phyloP scores from a whole-genome alignment of 2,888 invertebrate species.

The Philereme vetulata region DNA sequence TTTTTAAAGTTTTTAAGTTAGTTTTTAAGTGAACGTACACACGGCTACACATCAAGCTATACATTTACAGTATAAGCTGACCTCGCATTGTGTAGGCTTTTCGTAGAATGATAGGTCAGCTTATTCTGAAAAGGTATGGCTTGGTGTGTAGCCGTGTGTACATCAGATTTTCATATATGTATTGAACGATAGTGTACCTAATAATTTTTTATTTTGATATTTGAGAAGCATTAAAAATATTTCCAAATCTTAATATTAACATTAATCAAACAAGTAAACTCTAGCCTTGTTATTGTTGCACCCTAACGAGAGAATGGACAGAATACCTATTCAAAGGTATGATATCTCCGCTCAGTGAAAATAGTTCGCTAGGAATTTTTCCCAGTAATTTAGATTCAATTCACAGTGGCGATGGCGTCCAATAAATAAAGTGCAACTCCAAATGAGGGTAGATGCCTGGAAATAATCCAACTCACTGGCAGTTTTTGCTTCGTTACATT shows the following conservation, averaged over 20 bases:
- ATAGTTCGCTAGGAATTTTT: conserved; percentile 57
- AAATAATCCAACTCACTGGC: conserved; percentile 72
- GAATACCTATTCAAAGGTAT: conserved; percentile 23
- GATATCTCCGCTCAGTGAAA: conserved; percentile 42
- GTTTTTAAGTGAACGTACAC: too few relatives aligned
- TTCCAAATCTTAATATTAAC: neutral
- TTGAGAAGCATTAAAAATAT: too few relatives aligned
- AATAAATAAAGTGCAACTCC: conserved; percentile 75
- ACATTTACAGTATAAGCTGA: too few relatives aligned
- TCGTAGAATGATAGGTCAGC: too few relatives aligned
- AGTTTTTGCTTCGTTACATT: conserved; percentile 64
- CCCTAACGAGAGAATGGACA: conserved; percentile 15
- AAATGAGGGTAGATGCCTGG: conserved; percentile 70
- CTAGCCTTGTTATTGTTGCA: conserved; percentile 3
- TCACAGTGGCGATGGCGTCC: conserved; percentile 64
- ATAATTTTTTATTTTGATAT: too few relatives aligned
- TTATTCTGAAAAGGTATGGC: too few relatives aligned
- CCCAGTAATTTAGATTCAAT: conserved; percentile 74
- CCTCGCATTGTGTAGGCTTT: too few relatives aligned
- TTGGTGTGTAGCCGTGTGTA: too few relatives aligned
- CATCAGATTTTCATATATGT: too few relatives aligned
- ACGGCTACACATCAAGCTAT: too few relatives aligned
- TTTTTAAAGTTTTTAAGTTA: too few relatives aligned
- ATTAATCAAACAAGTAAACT: neutral
- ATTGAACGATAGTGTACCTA: too few relatives aligned